These are phyloP conservation scores for Aurelia sp. DNA, from an alignment of 30 jellyfish, hydroid and myxozoan species.

Conservation along the genomic window DNA sequence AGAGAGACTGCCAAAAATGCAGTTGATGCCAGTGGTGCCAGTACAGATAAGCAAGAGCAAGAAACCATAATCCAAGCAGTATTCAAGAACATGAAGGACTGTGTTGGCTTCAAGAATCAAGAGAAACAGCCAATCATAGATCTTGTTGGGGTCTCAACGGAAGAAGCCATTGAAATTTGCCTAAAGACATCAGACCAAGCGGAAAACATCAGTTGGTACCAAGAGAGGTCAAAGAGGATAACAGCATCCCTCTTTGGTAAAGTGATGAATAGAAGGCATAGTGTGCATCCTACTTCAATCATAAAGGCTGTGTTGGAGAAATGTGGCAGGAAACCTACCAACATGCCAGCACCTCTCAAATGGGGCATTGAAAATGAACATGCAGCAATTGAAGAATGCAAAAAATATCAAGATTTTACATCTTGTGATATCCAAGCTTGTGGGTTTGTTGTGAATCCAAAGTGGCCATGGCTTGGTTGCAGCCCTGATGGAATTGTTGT, in stretches of 20 bases:
- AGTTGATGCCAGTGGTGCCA: not conserved
- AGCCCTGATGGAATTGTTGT: slow-evolving; percentile 26
- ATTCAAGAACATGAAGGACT: slow-evolving; percentile 8
- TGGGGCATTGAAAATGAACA: slow-evolving; percentile 35
- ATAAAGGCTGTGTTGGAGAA: slow-evolving; percentile 8
- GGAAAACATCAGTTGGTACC: slow-evolving; percentile 24
- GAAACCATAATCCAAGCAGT: not conserved
- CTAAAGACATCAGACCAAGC: slow-evolving; percentile 5
- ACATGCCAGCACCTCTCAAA: slow-evolving; percentile 44
- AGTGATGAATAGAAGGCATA: slow-evolving; percentile 47
- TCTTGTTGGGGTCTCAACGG: slow-evolving; percentile 23
- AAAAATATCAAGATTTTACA: not conserved
- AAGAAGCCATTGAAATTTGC: slow-evolving; percentile 20
- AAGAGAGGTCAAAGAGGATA: slow-evolving; percentile 38
- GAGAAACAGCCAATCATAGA: not conserved
- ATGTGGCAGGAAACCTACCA: slow-evolving; percentile 17
- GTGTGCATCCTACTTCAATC: slow-evolving; percentile 40
- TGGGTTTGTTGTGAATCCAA: slow-evolving; percentile 26
- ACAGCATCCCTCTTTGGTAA: slow-evolving; percentile 62
- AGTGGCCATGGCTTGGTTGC: slow-evolving; percentile 51
- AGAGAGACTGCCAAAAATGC: not conserved
- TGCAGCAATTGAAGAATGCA: not conserved
- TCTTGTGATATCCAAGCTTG: slow-evolving; percentile 2
- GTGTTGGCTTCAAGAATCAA: not conserved
- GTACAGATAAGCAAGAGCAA: slow-evolving; percentile 22